These are phyloP conservation scores for Alligator mississippiensis DNA, from an alignment of 2,113 vertebrate genomes.

Conservation along the genomic window DNA sequence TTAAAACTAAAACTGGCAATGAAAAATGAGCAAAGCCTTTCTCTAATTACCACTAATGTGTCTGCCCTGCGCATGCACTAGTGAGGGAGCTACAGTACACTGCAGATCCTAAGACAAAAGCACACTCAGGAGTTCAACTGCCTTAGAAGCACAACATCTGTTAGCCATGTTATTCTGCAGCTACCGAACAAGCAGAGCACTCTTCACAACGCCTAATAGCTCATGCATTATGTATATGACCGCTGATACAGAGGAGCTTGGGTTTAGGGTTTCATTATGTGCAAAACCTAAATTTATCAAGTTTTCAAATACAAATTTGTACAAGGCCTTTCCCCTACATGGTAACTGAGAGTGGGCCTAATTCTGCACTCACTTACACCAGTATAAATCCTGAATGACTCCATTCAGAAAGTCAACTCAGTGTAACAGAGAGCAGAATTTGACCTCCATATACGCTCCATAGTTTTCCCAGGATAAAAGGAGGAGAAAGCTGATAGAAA, in stretches of 20 bases:
- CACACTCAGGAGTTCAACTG: conserved; percentile 52
- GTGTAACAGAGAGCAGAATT: background rate
- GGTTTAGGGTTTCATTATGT: conserved; percentile 15
- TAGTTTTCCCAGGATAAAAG: conserved; percentile 41
- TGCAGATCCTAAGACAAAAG: conserved; percentile 42
- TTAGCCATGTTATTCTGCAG: conserved; percentile 36
- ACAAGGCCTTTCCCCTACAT: fast-evolving
- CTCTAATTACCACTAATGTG: conserved; percentile 62
- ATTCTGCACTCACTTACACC: conserved; percentile 8
- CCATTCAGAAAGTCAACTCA: background rate
- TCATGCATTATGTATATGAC: conserved; percentile 13
- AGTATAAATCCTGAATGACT: background rate
- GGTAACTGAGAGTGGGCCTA: conserved; percentile 14
- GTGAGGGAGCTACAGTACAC: conserved; percentile 29
- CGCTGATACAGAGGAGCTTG: background rate
- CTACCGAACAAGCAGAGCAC: conserved; percentile 57
- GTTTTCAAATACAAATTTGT: background rate
- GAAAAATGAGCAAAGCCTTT: conserved; percentile 63
- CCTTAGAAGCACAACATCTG: conserved; percentile 59
- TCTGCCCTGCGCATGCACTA: conserved; percentile 7
- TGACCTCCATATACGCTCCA: background rate
- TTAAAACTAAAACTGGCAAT: conserved; percentile 56
- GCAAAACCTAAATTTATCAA: conserved; percentile 8
- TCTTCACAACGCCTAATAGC: conserved; percentile 27
- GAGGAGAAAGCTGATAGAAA: conserved; percentile 17